Evolutionary conservation across 2,113 vertebrate species (phyloP).

Genomic region (Copsychus sechellarum): DNA sequence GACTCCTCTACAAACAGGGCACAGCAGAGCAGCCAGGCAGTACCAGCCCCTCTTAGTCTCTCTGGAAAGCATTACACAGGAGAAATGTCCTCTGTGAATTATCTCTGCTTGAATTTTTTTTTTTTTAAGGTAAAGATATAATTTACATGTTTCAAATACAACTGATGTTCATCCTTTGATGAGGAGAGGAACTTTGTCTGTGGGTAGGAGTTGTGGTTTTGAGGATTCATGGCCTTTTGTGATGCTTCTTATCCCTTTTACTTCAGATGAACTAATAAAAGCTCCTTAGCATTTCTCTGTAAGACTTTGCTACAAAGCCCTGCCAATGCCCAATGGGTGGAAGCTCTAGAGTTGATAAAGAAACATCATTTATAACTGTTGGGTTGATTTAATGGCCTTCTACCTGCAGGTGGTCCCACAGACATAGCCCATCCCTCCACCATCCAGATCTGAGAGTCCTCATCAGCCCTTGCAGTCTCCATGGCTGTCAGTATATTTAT

Average conservation of each 20-base stretch:
- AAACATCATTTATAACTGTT: accelerated
- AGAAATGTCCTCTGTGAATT: not conserved
- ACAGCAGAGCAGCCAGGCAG: not conserved
- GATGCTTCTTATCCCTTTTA: not conserved
- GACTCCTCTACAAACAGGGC: not conserved
- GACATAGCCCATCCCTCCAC: not conserved
- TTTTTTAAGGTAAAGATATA: not conserved
- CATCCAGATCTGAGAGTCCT: not conserved
- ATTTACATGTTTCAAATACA: not conserved
- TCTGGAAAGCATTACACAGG: not conserved
- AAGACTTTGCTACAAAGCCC: not conserved
- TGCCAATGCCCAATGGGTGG: not conserved
- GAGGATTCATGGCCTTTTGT: not conserved
- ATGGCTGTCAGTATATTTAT: not conserved
- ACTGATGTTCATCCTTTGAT: not conserved
- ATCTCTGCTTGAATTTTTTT: not conserved
- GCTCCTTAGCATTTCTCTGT: not conserved
- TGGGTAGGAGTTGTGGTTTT: not conserved
- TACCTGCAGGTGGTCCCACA: not conserved
- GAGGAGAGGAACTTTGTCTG: not conserved
- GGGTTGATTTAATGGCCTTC: not conserved
- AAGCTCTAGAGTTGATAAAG: not conserved
- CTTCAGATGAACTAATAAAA: not conserved
- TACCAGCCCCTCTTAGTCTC: not conserved
- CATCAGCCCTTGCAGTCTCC: not conserved